Evolutionary conservation across 1,140 invertebrate species (phyloP), one percentile per base, ranked within the genome.

Genomic region (Eciton burchellii): DNA sequence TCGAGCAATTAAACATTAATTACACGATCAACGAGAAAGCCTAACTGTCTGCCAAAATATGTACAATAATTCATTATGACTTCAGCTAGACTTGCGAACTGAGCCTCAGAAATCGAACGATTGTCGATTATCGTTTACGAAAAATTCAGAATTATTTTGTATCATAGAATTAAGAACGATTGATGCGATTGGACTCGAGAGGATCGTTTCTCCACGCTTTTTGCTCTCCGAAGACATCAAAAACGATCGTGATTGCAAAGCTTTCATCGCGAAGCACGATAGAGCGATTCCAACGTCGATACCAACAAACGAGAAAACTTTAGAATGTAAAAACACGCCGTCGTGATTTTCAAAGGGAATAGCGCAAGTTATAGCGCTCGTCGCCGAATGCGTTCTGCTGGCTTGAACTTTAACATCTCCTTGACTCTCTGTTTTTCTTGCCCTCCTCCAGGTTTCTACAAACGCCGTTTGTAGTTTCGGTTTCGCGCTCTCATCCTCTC

Each of bases 1-100:
- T 56, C 62, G 19, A 35, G 35, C 57, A 88, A 87, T 88, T 87
- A 87, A 45, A 59, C 54, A 72, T 59, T 84, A 84, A 68, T 81
- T 84, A 84, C 57, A n/a, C 62, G 29, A 41, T 65, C 29, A 83
- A 71, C 26, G 49, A 63, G 52, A 12, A 47, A 65, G 12, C 47
- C 26, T 54, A 70, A 68, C 83, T 68, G 29, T 77, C 21, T 54
- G 47, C 21, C 62, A 29, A 77, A 77, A 77, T 43, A 52, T 65
- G 14, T n/a, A 65, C 11, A 52, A 54, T 29, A 1, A 9, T 6
- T 8, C 11, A 43, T 52, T 66, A 57, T 52, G 45, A 66, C 19
- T 54, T 54, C 9, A 16, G 43, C 12, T 52, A 9, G 9, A 54
- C 19, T 29, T 45, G 26, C 47, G 19, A 12, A 54, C n/a, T 14